A percentile compares a stretch with the other conserved stretches of the same genome.
phyloP scores from a whole-genome alignment of 1,140 invertebrate species.

The Drosophila suzukii region DNA sequence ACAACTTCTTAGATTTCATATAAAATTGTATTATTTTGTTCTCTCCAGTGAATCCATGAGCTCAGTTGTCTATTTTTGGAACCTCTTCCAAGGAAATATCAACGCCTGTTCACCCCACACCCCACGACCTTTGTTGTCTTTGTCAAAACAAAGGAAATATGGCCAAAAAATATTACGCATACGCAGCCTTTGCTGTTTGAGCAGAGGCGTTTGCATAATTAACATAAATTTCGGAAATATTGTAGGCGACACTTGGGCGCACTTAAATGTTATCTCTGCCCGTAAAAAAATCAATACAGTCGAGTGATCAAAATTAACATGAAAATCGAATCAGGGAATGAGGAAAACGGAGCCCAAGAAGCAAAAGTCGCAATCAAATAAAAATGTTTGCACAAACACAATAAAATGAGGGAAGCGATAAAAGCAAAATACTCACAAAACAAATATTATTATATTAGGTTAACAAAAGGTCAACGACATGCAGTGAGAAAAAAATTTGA shows the following conservation, averaged over 20 bases:
- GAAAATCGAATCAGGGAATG: slow-evolving; percentile 76
- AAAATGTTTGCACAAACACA: slow-evolving; percentile 59
- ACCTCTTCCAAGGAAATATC: slow-evolving; percentile 25
- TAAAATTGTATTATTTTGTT: background rate
- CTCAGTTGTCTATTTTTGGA: slow-evolving; percentile 46
- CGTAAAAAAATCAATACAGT: slow-evolving; percentile 57
- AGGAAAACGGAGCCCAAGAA: slow-evolving; percentile 9
- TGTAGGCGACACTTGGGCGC: slow-evolving; percentile 58
- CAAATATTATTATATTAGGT: slow-evolving; percentile 23
- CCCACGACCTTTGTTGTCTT: slow-evolving; percentile 41
- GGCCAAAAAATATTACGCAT: slow-evolving; percentile 64
- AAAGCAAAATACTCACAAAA: slow-evolving; percentile 15
- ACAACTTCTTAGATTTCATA: slow-evolving; percentile 1
- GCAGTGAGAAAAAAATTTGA: background rate
- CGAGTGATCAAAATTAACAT: slow-evolving; percentile 71
- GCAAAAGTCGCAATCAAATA: slow-evolving; percentile 58
- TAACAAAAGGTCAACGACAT: slow-evolving; percentile 17
- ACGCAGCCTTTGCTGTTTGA: slow-evolving; percentile 44
- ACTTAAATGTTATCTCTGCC: slow-evolving; percentile 48
- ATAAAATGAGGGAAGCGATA: slow-evolving; percentile 10
- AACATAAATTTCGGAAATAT: slow-evolving; percentile 74
- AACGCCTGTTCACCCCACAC: background rate
- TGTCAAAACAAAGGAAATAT: slow-evolving; percentile 58
- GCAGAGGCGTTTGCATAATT: slow-evolving; percentile 68
- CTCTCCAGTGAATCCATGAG: slow-evolving; percentile 21